phyloP scores from a whole-genome alignment of 2,797 vertebrate genomes.

The Rhinatrema bivittatum region DNA sequence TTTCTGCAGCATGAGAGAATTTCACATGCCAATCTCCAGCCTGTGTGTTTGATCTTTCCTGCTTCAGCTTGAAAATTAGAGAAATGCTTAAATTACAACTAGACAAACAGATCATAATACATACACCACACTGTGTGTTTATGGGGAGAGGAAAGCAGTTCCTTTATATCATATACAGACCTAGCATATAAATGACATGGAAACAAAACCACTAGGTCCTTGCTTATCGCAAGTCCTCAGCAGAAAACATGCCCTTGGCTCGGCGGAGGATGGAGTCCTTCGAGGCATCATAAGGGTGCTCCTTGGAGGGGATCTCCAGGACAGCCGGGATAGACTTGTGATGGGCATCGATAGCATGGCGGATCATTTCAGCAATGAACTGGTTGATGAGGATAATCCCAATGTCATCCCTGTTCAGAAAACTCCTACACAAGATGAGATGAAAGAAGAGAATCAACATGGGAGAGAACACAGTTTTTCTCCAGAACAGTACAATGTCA shows the following conservation, averaged over 20 bases:
- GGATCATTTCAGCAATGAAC: conserved; percentile 91
- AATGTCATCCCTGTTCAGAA: conserved; percentile 79
- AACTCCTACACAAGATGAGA: conserved; percentile 62
- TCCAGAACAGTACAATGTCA: too few species aligned
- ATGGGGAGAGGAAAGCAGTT: too few species aligned
- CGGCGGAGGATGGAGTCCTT: conserved; percentile 91
- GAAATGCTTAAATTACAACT: too few species aligned
- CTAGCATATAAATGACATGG: too few species aligned
- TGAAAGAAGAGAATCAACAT: neutral
- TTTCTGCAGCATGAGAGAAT: too few species aligned
- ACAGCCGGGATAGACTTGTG: conserved; percentile 81
- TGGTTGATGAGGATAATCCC: conserved; percentile 94
- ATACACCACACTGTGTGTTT: too few species aligned
- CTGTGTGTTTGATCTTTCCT: too few species aligned
- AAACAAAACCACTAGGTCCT: too few species aligned
- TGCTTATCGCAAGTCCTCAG: conserved; percentile 81
- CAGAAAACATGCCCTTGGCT: conserved; percentile 86
- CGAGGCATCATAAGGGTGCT: conserved; percentile 87
- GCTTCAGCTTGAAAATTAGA: too few species aligned
- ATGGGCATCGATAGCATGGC: conserved; percentile 84
- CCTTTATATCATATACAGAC: too few species aligned
- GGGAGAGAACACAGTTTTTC: neutral
- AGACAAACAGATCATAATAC: too few species aligned
- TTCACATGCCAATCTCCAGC: too few species aligned
- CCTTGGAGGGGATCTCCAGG: conserved; percentile 91